phyloP scores from a whole-genome alignment of 1,140 invertebrate genomes.

The Drosophila sp. region DNA sequence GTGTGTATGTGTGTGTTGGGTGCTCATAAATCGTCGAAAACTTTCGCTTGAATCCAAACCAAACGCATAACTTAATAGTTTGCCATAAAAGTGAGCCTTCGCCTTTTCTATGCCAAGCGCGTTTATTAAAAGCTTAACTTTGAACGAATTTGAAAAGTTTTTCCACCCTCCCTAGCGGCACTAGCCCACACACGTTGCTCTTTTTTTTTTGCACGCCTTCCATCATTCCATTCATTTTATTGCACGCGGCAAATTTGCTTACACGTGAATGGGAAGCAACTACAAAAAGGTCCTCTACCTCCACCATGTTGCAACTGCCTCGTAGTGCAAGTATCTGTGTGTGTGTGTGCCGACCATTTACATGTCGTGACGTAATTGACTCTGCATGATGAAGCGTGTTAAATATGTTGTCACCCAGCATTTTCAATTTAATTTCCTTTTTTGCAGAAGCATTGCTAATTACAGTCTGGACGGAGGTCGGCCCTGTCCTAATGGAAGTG shows the following conservation, averaged over 20 bases:
- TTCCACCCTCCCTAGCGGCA: neutral
- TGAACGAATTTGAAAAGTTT: slow-evolving; percentile 50
- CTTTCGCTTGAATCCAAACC: slow-evolving; percentile 46
- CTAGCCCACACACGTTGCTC: neutral
- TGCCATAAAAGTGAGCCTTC: slow-evolving; percentile 36
- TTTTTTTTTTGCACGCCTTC: slow-evolving; percentile 13
- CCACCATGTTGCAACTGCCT: neutral
- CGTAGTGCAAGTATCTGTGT: slow-evolving; percentile 1
- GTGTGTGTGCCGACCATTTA: slow-evolving; percentile 43
- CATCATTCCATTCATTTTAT: slow-evolving; percentile 34
- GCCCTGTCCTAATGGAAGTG: neutral
- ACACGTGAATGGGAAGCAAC: slow-evolving; percentile 49
- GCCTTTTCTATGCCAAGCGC: slow-evolving; percentile 19
- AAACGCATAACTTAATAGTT: slow-evolving; percentile 39
- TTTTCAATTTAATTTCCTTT: slow-evolving; percentile 16
- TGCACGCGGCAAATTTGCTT: slow-evolving; percentile 52
- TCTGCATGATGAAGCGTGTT: slow-evolving; percentile 53
- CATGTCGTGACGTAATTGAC: slow-evolving; percentile 58
- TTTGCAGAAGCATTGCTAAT: slow-evolving; percentile 15
- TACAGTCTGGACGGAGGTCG: slow-evolving; percentile 17
- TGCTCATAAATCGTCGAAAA: slow-evolving; percentile 45
- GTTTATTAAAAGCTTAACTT: slow-evolving; percentile 53
- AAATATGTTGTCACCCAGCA: slow-evolving; percentile 38
- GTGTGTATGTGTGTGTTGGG: neutral
- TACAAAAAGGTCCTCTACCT: slow-evolving; percentile 41